Evolutionary conservation across 2,113 vertebrate genomes (phyloP).

Genomic region (Callionymus lyra): DNA sequence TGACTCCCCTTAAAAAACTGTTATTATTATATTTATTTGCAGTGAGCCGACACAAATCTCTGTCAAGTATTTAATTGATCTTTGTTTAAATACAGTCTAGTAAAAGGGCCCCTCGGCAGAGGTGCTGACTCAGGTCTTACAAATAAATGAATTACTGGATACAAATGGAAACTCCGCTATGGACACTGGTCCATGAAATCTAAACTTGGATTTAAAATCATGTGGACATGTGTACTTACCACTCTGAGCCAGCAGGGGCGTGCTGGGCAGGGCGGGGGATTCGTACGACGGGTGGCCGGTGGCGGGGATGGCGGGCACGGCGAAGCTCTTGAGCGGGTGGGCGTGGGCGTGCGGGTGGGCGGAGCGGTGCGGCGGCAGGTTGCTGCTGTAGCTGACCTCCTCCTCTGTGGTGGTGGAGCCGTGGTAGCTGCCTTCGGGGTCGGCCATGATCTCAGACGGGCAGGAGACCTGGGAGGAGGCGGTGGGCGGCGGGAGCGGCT

Average conservation of each 20-base stretch:
- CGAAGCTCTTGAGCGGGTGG: constrained; percentile 94
- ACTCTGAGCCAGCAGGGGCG: constrained; percentile 83
- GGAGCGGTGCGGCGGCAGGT: constrained; percentile 72
- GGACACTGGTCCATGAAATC: too few relatives aligned
- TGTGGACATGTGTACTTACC: constrained; percentile 53
- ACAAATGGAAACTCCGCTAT: too few relatives aligned
- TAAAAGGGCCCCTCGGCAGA: too few relatives aligned
- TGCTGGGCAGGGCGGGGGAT: constrained; percentile 79
- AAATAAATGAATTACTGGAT: too few relatives aligned
- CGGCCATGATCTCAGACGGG: constrained; percentile 74
- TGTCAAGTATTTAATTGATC: too few relatives aligned
- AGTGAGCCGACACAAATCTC: too few relatives aligned
- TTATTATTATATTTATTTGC: too few relatives aligned
- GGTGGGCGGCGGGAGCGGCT: constrained; percentile 71
- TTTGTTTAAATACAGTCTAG: too few relatives aligned
- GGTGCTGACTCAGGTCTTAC: too few relatives aligned
- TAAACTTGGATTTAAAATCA: neutral
- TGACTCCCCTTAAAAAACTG: too few relatives aligned
- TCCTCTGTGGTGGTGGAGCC: constrained; percentile 79
- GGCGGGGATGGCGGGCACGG: constrained; percentile 76
- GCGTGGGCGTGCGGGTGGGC: constrained; percentile 82
- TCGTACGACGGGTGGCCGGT: constrained; percentile 69
- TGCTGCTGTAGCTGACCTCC: constrained; percentile 74
- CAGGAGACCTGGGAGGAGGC: constrained; percentile 73
- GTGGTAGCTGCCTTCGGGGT: constrained; percentile 81